Base-by-base conservation (phyloP, 2,888 invertebrate species). In the Uropetala carovei region DNA sequence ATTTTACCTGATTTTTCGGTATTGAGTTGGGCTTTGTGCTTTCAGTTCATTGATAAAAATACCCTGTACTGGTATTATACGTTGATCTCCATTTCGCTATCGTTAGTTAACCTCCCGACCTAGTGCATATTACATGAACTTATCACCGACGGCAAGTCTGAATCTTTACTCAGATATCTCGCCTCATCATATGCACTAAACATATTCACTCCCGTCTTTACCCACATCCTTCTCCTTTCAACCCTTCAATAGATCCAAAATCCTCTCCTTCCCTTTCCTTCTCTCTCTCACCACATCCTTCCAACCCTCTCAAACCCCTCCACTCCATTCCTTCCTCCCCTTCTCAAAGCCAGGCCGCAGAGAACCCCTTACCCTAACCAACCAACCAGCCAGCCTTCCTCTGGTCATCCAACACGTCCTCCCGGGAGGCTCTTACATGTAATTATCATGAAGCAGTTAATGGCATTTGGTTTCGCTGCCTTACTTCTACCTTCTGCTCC, bases 371-470 rank as follows among this genome's bases (percentile, higher is more conserved):
- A 64, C 64, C 89, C 64, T 75, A 75, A 27, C 75, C 75, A 22
- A 75, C 59, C 59, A 57, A 30, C 86, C 86, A 89, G 64, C 89
- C 89, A 60, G 60, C 89, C 89, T 64, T 89, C 89, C 89, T 89
- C 43, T 60, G 89, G 89, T 89, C 89, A 68, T 89, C 89, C 89
- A 64, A 64, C 89, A 43, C 64, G 64, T n/a, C 64, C 89, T 89
- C 84, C 82, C 92, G 59, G 43, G 92, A 84, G 83, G 81, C 84
- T 92, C 83, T 83, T 92, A 83, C 84, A 92, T 92, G 92, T 84
- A 92, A 92, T 92, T 92, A 92, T 92, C 92, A 92, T 92, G 92
- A 92, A 84, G 92, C 92, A 92, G 92, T 83, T 92, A 92, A 92
- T 92, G 92, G 92, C 92, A 92, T 92, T 92, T 59, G 92, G 92